Percentiles rank a stretch among this genome's conserved stretches.
These are phyloP conservation scores for Dasypolia templi DNA, from an alignment of 2,888 invertebrate species.

Conservation along the genomic window DNA sequence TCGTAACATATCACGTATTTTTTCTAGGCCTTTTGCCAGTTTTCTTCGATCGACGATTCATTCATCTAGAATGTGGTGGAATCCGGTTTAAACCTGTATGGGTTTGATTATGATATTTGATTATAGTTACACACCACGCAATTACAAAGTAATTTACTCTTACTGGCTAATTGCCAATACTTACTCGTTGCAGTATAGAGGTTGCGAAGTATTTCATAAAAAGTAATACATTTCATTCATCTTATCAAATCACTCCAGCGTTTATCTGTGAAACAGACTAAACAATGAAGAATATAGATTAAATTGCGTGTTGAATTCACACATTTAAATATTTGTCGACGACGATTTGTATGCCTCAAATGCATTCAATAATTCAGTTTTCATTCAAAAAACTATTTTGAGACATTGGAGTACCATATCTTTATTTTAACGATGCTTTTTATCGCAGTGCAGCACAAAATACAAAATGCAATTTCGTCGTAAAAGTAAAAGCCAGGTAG, in stretches of 20 bases:
- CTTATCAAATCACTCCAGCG: slow-evolving; percentile 32
- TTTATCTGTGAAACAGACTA: slow-evolving; percentile 29
- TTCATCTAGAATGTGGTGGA: slow-evolving; percentile 38
- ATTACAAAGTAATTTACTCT: slow-evolving; percentile 18
- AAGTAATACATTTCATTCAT: too few species aligned
- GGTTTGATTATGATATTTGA: too few species aligned
- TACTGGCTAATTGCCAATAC: slow-evolving; percentile 37
- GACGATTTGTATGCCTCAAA: too few species aligned
- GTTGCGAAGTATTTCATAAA: too few species aligned
- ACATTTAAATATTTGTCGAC: too few species aligned
- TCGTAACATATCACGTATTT: background rate
- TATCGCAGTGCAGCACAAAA: background rate
- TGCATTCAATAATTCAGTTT: background rate
- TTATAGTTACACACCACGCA: background rate
- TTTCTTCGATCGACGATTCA: slow-evolving; percentile 27
- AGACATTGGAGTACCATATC: background rate
- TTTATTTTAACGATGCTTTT: background rate
- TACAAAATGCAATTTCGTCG: background rate
- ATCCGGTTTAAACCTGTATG: slow-evolving; percentile 11
- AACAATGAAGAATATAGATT: slow-evolving; percentile 30
- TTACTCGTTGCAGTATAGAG: slow-evolving; percentile 19
- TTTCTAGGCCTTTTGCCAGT: slow-evolving; percentile 21
- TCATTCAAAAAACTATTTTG: background rate
- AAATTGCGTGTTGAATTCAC: background rate
- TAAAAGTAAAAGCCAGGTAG: background rate